Base-by-base conservation (phyloP, 2,113 vertebrate genomes). In the Tragelaphus imberbis region DNA sequence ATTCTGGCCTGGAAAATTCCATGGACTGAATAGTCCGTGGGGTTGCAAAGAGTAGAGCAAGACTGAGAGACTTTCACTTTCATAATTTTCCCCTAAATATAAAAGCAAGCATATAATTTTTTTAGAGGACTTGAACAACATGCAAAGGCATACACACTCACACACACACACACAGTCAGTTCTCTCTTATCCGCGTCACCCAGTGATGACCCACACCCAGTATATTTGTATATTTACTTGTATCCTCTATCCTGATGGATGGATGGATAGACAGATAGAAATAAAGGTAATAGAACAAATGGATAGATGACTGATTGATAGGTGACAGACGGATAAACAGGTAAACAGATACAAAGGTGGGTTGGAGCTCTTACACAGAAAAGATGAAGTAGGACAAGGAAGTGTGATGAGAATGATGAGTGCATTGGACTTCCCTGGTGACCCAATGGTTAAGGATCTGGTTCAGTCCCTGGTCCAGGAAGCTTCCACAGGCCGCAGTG, bases 251-350 rank as follows among this genome's bases (percentile, higher is more conserved):
- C 68, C n/a, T 23, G 68, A 44, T 44, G 36, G 71, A 14, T 25
- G 71, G 71, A 71, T 71, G 19, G 68, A 44, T 25, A 12, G 36
- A 40, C 23, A 12, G n/a, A 71, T 10, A 13, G 55, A 61, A 17
- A 40, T 30, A 61, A 14, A 7, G 7, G 53, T 36, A 30, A 21
- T 2, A 27, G n/a, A 75, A 14, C 21, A 36, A 25, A 15, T 21
- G 16, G 77, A 51, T 6, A 8, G 17, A 71, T 5, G 3, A 9
- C 49, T 19, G 40, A 14, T 1, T 14, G 10, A 13, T 9, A 40
- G 44, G 6, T 14, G 6, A 40, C 4, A 12, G 40, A 28, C 1
- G 7, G 59, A 28, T 27, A 30, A 12, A 0, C 2, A 36, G 5
- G 27, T 17, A 13, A 51, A 21, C 4, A 82, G 59, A 49, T 0